Conservation (phyloP, 2,797 vertebrate species). For the Smutsia gigantea region DNA sequence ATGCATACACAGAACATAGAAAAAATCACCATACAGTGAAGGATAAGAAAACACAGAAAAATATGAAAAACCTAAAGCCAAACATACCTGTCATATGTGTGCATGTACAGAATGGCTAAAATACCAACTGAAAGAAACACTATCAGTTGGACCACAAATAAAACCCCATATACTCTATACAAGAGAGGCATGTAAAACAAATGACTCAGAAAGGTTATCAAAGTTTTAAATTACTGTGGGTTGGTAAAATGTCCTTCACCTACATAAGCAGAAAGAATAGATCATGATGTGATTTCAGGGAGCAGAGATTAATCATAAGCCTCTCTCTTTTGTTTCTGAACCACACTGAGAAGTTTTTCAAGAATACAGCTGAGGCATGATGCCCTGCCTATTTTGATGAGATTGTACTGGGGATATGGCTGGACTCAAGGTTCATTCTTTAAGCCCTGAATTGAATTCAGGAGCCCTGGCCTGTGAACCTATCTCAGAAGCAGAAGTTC, state of each 20-base stretch:
- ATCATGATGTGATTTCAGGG: background rate
- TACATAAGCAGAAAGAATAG: background rate
- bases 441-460: background rate
- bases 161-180: background rate
- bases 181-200: background rate
- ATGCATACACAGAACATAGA: background rate
- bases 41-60: background rate
- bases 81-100: background rate
- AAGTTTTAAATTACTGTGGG: background rate
- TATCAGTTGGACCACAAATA: background rate
- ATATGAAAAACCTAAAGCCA: background rate
- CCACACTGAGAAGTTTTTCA: background rate
- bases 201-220: background rate
- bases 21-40: background rate
- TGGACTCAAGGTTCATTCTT: background rate
- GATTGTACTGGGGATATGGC: background rate
- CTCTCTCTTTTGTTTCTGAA: slow-evolving; percentile 8
- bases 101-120: background rate
- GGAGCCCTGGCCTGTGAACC: background rate
- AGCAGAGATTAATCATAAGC: background rate
- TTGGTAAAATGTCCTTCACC: background rate
- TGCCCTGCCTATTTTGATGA: background rate
- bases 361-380: background rate
- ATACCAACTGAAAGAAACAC: background rate
- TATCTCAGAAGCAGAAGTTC: background rate